Base-by-base conservation (phyloP, 1,140 invertebrate genomes). In the Drosophila persimilis region DNA sequence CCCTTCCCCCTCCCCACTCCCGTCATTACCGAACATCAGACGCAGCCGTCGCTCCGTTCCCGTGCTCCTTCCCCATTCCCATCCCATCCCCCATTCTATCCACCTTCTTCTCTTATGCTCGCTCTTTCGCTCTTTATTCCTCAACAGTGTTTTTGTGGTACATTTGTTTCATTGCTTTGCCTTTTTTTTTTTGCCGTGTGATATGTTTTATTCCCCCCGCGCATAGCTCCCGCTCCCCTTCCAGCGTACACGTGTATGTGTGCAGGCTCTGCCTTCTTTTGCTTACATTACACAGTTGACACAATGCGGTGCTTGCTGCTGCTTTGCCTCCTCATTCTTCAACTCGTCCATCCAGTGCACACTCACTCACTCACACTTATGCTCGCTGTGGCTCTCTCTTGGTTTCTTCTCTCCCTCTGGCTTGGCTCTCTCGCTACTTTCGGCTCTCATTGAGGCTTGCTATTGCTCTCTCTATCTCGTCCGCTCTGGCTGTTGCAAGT, bases 281-380 rank as follows among this genome's bases (percentile, higher is more conserved):
- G 81, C 83, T 83, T 85, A 86, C 81, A 85, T 85, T 85, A 85
- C 73, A 70, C 60, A 86, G 81, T 86, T 86, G 81, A 86, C 81
- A 86, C 81, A 86, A 86, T 86, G 81, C 76, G 61, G 39, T 74
- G 53, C 59, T 46, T 47, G 24, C 71, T 59, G 57, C 56, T 58
- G 67, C 60, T 39, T 35, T 56, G 64, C 60, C 74, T 64, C 64
- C 77, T 78, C 75, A 73, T 79, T 72, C 64, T 83, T 75, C 66
- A 89, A 88, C 84, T 88, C 83, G 83, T 83, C 79, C 84, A 89
- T 89, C 84, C 79, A 80, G 73, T 80, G 77, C 80, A 83, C 70
- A 77, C 57, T 77, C 56, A 77, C 76, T 74, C 66, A 61, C 57
- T 60, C 59, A 50, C 75, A 51, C 43, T 62, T 72, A 62, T 39